These are phyloP conservation scores for Nothobranchius furzeri DNA, from an alignment of 2,113 vertebrate genomes.

Conservation along the genomic window DNA sequence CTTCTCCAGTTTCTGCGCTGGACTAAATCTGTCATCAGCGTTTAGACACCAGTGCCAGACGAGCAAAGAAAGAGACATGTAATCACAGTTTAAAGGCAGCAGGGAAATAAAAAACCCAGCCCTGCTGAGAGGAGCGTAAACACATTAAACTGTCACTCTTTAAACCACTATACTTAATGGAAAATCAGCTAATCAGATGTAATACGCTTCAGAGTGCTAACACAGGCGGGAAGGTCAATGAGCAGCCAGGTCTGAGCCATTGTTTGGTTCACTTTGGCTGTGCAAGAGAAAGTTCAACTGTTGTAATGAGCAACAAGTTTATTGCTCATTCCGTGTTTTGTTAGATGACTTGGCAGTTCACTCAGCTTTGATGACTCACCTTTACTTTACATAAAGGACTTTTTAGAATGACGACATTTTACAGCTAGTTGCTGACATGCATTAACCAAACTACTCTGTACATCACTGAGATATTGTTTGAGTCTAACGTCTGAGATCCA, in stretches of 20 bases:
- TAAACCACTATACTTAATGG: constrained; percentile 29
- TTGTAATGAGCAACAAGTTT: neutral
- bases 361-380: neutral
- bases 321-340: neutral
- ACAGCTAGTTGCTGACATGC: neutral
- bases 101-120: constrained; percentile 40
- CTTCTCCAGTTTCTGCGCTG: constrained; percentile 23
- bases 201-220: constrained; percentile 15
- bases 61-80: constrained; percentile 31
- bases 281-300: neutral
- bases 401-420: neutral
- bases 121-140: constrained; percentile 32
- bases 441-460: neutral
- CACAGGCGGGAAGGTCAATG: neutral
- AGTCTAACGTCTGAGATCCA: neutral
- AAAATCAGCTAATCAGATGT: constrained; percentile 33
- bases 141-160: constrained; percentile 45
- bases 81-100: constrained; percentile 54
- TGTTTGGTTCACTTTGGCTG: neutral
- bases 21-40: constrained; percentile 45
- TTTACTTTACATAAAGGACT: neutral
- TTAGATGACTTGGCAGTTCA: neutral
- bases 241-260: neutral
- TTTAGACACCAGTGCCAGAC: constrained; percentile 22
- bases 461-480: neutral